These are phyloP conservation scores for Blastobasis adustella DNA, from an alignment of 2,888 invertebrate species.

Conservation along the genomic window DNA sequence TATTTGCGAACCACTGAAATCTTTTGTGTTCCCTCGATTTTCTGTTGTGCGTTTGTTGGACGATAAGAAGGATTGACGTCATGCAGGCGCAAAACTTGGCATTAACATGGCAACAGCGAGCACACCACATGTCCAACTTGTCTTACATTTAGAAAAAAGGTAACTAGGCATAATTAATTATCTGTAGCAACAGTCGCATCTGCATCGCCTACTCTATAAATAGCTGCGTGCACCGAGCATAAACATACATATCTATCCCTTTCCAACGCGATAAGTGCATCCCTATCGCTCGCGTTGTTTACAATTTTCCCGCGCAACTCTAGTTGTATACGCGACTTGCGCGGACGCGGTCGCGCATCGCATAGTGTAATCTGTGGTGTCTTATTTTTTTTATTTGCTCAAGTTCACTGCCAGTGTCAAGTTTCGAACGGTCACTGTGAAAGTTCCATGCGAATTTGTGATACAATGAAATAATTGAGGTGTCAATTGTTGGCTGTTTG, in stretches of 20 bases:
- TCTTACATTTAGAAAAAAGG: no score
- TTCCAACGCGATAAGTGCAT: conserved; percentile 27
- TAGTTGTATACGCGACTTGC: conserved; percentile 38
- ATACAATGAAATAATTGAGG: conserved; percentile 29
- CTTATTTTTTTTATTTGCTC: conserved; percentile 12
- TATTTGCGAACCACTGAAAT: no score
- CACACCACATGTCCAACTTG: no score
- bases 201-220: conserved; percentile 29
- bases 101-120: no score
- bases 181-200: neutral
- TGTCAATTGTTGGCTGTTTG: conserved; percentile 19
- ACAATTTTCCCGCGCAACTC: conserved; percentile 40
- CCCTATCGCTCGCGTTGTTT: conserved; percentile 42
- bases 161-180: no score
- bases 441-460: no score
- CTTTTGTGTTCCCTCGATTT: no score
- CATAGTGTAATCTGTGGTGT: conserved; percentile 21
- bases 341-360: conserved; percentile 35
- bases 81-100: no score
- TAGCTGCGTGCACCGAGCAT: conserved; percentile 18
- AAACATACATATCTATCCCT: conserved; percentile 36
- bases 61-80: no score
- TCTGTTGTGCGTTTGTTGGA: no score
- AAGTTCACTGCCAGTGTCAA: conserved; percentile 26
- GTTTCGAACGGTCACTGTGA: conserved; percentile 23